phyloP scores from a whole-genome alignment of 2,113 vertebrate genomes.

The Mandrillus leucophaeus region DNA sequence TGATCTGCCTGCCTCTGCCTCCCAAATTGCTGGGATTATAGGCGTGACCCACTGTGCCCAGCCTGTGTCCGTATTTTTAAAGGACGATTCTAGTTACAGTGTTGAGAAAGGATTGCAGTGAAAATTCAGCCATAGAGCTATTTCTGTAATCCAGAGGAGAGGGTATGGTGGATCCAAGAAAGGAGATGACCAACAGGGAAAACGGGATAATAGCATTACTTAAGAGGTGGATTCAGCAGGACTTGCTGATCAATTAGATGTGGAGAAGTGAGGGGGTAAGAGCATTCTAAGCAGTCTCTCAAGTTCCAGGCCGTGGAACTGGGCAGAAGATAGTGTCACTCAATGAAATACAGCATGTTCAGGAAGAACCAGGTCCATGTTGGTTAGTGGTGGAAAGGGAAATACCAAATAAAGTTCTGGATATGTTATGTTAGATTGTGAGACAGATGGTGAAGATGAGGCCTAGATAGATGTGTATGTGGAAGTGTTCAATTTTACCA shows the following conservation, averaged over 20 bases:
- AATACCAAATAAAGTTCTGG: background rate
- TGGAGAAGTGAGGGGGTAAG: background rate
- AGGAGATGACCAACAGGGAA: background rate
- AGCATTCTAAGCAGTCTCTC: background rate
- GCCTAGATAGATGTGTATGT: background rate
- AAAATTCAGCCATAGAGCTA: background rate
- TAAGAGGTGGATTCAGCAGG: background rate
- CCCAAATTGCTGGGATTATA: no score
- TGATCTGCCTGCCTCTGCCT: no score
- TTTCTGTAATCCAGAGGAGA: background rate
- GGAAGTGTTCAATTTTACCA: background rate
- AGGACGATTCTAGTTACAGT: background rate
- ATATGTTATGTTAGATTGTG: background rate
- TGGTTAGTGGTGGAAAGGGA: rapidly evolving
- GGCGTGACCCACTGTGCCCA: rapidly evolving
- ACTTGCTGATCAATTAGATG: background rate
- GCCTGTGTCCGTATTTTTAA: background rate
- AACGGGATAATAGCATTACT: background rate
- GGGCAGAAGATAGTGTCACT: background rate
- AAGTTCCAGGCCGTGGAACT: background rate
- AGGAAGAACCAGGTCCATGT: background rate
- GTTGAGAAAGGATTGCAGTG: background rate
- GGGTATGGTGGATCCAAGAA: background rate
- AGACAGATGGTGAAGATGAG: background rate
- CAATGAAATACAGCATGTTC: background rate